These are phyloP conservation scores for Littorina saxatilis DNA, from an alignment of 1,140 invertebrate genomes.

Conservation along the genomic window DNA sequence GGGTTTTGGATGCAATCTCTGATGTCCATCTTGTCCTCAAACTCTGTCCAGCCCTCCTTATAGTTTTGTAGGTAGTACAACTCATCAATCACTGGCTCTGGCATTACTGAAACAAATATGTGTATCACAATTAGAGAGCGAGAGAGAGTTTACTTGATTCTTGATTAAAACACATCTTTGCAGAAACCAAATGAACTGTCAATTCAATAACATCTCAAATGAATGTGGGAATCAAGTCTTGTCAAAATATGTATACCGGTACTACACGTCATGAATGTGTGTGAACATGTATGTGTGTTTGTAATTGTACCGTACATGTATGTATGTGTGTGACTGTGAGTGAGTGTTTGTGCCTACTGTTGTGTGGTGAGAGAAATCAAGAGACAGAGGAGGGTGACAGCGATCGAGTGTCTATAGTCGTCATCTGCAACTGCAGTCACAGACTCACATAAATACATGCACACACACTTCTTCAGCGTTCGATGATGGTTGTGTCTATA, in stretches of 20 bases:
- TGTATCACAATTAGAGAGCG: no score
- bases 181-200: background rate
- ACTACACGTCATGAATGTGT: background rate
- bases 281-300: background rate
- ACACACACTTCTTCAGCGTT: no score
- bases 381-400: no score
- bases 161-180: no score
- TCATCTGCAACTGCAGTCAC: no score
- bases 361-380: no score
- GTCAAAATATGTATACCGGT: no score
- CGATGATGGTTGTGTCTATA: no score
- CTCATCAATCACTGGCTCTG: conserved; percentile 81
- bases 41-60: conserved; percentile 88
- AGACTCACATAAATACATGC: no score
- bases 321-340: conserved; percentile 5
- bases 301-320: background rate
- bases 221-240: background rate
- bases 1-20: conserved; percentile 61
- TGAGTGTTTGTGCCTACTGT: background rate
- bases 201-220: background rate
- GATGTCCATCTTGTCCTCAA: conserved; percentile 87
- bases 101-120: conserved; percentile 36
- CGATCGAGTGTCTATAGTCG: no score
- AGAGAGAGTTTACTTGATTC: no score
- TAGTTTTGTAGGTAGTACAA: conserved; percentile 91